A percentile compares a stretch with the other conserved stretches of the same genome.
Evolutionary conservation across 2,797 vertebrate genomes (phyloP).

Genomic region (Nasua narica): DNA sequence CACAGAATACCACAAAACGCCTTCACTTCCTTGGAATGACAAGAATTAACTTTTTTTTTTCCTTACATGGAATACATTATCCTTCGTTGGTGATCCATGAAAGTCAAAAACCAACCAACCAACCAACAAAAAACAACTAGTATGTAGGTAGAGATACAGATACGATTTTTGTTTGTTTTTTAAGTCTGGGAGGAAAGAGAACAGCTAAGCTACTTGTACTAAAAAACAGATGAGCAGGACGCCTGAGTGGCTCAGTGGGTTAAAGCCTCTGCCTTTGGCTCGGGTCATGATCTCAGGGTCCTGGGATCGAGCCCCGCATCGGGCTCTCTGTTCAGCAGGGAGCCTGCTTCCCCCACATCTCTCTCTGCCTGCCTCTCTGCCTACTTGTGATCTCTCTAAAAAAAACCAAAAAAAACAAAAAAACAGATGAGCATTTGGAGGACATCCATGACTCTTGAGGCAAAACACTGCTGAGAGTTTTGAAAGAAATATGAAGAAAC

Average conservation of each 20-base stretch:
- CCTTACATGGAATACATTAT: neutral
- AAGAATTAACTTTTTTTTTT: neutral
- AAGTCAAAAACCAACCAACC: neutral
- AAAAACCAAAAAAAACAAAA: neutral
- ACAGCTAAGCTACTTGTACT: neutral
- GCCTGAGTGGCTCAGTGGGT: too few species aligned
- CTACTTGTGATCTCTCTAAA: too few species aligned
- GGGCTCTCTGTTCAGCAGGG: too few species aligned
- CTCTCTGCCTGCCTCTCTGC: too few species aligned
- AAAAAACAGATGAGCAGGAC: neutral
- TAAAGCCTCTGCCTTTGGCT: too few species aligned
- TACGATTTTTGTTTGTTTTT: neutral
- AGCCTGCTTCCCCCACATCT: too few species aligned
- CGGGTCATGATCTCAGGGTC: too few species aligned
- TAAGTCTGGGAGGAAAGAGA: neutral
- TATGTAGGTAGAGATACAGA: neutral
- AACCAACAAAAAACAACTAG: too few species aligned
- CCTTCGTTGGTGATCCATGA: neutral
- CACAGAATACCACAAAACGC: neutral
- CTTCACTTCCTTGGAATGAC: neutral
- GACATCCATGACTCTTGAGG: neutral
- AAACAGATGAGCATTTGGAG: neutral
- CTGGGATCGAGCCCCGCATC: too few species aligned
- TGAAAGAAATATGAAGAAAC: constrained; percentile 55
- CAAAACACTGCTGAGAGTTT: constrained; percentile 10